These are phyloP conservation scores for Montifringilla adamsi DNA, from an alignment of 2,113 vertebrate species.

Conservation along the genomic window DNA sequence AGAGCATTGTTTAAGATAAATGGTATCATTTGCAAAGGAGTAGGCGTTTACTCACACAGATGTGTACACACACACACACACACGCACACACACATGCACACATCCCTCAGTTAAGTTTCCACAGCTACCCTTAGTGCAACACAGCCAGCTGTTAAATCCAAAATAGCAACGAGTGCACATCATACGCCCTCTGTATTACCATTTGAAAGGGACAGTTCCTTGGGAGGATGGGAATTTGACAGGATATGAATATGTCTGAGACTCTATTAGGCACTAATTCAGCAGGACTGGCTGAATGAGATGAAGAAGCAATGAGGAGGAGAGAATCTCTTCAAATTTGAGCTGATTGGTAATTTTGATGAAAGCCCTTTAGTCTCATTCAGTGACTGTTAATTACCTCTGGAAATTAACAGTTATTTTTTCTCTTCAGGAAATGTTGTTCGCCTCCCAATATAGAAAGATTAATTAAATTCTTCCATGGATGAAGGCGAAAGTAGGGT, in stretches of 20 bases:
- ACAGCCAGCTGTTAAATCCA: constrained; percentile 61
- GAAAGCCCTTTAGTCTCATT: constrained; percentile 62
- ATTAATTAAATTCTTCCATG: constrained; percentile 48
- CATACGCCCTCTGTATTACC: constrained; percentile 58
- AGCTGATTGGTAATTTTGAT: constrained; percentile 65
- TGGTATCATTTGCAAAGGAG: constrained; percentile 1
- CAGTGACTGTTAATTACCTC: constrained; percentile 55
- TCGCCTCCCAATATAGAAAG: constrained; percentile 22
- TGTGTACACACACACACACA: not conserved
- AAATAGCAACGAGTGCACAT: constrained; percentile 40
- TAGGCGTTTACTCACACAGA: not conserved
- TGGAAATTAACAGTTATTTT: constrained; percentile 63
- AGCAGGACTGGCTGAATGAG: constrained; percentile 54
- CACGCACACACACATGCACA: not conserved
- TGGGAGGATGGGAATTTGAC: constrained; percentile 60
- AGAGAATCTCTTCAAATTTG: constrained; percentile 63
- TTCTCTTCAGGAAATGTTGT: constrained; percentile 60
- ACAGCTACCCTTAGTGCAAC: not conserved
- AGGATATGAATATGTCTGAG: constrained; percentile 69
- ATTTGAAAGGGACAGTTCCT: constrained; percentile 66
- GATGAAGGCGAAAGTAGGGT: constrained; percentile 24
- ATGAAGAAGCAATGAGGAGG: constrained; percentile 62
- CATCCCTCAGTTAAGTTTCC: not conserved
- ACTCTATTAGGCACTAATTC: constrained; percentile 65
- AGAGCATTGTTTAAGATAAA: constrained; percentile 15